Percentiles rank a stretch among this genome's conserved stretches.
Evolutionary conservation across 2,113 vertebrate genomes (phyloP).

Genomic region (Festucalex cinctus): DNA sequence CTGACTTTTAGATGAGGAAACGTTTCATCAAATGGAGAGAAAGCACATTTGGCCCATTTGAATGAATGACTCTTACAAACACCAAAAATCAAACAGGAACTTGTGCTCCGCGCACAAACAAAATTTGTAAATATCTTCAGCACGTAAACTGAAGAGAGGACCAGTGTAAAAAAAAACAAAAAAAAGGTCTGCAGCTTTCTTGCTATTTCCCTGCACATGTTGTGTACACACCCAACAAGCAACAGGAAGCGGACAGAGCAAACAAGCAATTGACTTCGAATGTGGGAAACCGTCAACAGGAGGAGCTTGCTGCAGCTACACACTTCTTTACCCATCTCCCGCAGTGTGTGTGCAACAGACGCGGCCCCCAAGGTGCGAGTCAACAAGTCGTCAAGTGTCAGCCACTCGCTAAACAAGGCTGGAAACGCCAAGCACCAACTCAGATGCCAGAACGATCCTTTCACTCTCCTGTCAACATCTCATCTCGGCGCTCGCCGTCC

Average conservation of each 20-base stretch:
- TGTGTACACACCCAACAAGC: constrained; percentile 23
- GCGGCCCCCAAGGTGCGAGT: constrained; percentile 23
- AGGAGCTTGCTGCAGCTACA: constrained; percentile 21
- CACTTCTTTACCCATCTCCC: constrained; percentile 9
- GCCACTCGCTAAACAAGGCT: constrained; percentile 21
- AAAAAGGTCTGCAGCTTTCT: neutral
- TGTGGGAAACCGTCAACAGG: constrained; percentile 70
- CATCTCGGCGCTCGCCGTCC: no score
- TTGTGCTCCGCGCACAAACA: no score
- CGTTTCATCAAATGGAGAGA: no score
- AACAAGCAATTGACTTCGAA: constrained; percentile 47
- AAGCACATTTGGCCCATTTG: no score
- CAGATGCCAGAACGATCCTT: constrained; percentile 42
- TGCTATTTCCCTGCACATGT: neutral
- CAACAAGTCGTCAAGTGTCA: constrained; percentile 38
- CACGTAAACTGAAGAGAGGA: no score
- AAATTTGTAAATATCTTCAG: no score
- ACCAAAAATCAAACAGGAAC: no score
- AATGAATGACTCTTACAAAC: no score
- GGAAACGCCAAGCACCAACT: constrained; percentile 25
- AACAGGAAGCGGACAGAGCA: constrained; percentile 38
- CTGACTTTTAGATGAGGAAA: no score
- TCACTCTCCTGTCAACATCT: constrained; percentile 33
- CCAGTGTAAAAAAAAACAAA: neutral
- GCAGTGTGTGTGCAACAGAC: constrained; percentile 16